Percentiles rank a stretch among this genome's conserved stretches.
Evolutionary conservation across 1,140 invertebrate genomes (phyloP).

Genomic region (Magallana angulata): DNA sequence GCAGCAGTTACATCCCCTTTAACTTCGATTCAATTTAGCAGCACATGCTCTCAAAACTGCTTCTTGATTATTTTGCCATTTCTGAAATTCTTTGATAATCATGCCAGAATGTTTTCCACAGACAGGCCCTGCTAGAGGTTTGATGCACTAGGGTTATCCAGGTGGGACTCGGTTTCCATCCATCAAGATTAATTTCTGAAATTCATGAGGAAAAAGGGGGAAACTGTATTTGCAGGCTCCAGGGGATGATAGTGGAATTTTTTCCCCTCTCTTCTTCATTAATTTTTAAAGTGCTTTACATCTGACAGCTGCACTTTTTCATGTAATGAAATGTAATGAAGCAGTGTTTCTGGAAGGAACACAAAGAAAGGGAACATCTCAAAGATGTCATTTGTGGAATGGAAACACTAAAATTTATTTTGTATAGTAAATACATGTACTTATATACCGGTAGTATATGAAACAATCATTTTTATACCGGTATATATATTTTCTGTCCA

Average conservation of each 20-base stretch:
- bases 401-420: no score
- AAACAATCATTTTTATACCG: no score
- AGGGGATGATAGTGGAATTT: neutral
- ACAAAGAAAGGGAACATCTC: no score
- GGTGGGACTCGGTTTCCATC: conserved; percentile 13
- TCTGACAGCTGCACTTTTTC: neutral
- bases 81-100: conserved; percentile 38
- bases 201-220: neutral
- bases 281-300: conserved; percentile 20
- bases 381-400: no score
- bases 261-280: neutral
- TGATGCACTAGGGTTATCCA: conserved; percentile 14
- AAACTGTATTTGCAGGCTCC: neutral
- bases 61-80: conserved; percentile 38
- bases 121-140: neutral
- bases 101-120: conserved; percentile 13
- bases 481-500: no score
- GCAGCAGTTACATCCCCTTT: neutral
- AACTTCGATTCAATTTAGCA: conserved; percentile 24
- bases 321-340: no score
- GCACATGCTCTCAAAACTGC: conserved; percentile 1
- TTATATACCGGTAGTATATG: no score
- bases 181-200: conserved; percentile 24
- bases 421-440: no score
- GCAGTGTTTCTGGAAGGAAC: no score